Conservation (phyloP, 2,113 vertebrate species). For the Aspidoscelis tigris region DNA sequence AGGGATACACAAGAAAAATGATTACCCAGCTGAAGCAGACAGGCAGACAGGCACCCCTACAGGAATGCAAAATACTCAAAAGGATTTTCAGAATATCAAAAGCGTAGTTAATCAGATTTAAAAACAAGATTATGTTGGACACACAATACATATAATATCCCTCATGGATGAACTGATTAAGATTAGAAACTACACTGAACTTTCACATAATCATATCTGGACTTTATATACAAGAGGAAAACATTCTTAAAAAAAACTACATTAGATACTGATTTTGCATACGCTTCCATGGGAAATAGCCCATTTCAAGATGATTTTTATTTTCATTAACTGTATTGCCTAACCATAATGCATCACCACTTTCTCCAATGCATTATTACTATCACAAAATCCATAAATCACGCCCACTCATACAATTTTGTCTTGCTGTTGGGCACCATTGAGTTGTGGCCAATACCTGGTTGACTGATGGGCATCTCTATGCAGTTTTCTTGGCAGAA, state of each 20-base stretch:
- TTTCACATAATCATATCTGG: slow-evolving; percentile 17
- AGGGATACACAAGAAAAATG: slow-evolving; percentile 75
- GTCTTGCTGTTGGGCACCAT: too few species aligned
- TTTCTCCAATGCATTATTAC: too few species aligned
- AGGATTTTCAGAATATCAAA: slow-evolving; percentile 71
- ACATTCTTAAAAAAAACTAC: neutral
- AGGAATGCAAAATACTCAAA: slow-evolving; percentile 66
- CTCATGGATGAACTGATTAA: slow-evolving; percentile 56
- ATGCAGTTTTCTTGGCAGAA: too few species aligned
- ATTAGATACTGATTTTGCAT: neutral
- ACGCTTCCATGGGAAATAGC: neutral
- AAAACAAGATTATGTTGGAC: slow-evolving; percentile 67
- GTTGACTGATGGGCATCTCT: too few species aligned
- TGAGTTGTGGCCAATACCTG: too few species aligned
- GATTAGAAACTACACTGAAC: slow-evolving; percentile 43
- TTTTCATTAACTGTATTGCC: too few species aligned
- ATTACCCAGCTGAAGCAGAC: slow-evolving; percentile 70
- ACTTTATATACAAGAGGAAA: neutral
- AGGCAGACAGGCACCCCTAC: slow-evolving; percentile 71
- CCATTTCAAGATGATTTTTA: neutral
- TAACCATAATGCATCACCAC: too few species aligned
- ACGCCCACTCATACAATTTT: too few species aligned
- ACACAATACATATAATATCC: slow-evolving; percentile 44
- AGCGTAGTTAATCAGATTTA: slow-evolving; percentile 68
- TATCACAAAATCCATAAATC: too few species aligned